Base-by-base conservation (phyloP, 2,888 invertebrate species). In the Troides helena region DNA sequence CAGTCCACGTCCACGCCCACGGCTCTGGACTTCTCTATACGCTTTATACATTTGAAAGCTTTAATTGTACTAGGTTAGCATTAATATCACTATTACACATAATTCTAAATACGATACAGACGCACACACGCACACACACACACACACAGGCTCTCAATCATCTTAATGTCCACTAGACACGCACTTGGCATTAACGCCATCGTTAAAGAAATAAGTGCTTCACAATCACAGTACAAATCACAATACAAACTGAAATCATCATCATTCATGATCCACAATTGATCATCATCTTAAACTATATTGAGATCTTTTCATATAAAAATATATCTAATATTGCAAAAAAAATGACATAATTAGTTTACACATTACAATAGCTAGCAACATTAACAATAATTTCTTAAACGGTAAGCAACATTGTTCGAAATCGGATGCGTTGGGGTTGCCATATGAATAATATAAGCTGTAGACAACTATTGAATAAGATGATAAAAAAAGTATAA, bases 401-500 rank as follows among this genome's bases (percentile, higher is more conserved):
- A 90, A 89, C 88, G 84, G 77, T 89, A 90, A 90, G 90, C 90
- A 90, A 90, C 86, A 90, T 78, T 84, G 80, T 81, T 84, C 82
- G 83, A 87, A 89, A 87, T 87, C 75, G 76, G 77, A 39, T 18
- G 64, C 80, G 76, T 78, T 77, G 77, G 83, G 84, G 86, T 81
- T 88, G 86, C 87, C 88, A 84, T 80, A 77, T 77, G 75, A 70
- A 71, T 72, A 74, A 72, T 69, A 73, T 18, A 53, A 53, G 53
- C 53, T 53, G 53, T 53, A n/a, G 53, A 53, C 17, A 59, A 53
- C n/a, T n/a, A 23, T 14, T 14, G 57, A 10, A 10, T 14, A 6
- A 23, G 25, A 12, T n/a, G 23, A 10, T 58, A 56, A 56, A 58
- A 58, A 58, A 58, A 7, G 14, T 58, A 21, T 58, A 58, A 12